Base-by-base conservation (phyloP, 2,797 vertebrate species). In the Glyptemys insculpta region DNA sequence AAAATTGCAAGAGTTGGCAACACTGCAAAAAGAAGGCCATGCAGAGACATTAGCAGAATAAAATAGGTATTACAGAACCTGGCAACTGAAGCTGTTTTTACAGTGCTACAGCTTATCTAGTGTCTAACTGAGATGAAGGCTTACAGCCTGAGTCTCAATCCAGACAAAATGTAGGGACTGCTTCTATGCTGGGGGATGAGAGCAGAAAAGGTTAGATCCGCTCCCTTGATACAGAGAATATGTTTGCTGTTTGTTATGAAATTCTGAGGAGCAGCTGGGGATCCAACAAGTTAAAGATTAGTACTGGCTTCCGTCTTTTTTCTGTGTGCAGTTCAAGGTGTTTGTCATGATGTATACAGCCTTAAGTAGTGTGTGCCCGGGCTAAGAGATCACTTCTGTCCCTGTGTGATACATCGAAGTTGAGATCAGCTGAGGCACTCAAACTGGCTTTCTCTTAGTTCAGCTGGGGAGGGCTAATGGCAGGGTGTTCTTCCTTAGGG, bases 41-140 rank as follows among this genome's bases (percentile, higher is more conserved):
- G 57, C 44, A 84, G 87, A 85, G 72, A 14, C 4, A 79, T 37
- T 49, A 90, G n/a, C 25, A 62, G 80, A 92, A 59, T 59, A 57
- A 84, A 92, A 52, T 3, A 49, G 44, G 9, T 31, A 62, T 91
- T 86, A 87, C 29, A 82, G 88, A 92, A 94, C 72, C 21, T 0
- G 79, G 52, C 1, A 53, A 57, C 56, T 57, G 68, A 93, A 93
- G 86, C 53, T 87, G 57, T 25, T 82, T 80, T 62, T 6, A 4
- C 81, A 54, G 78, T 96, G 96, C 91, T 19, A 94, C 90, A 94
- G 93, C 41, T 96, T 89, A 87, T 86, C 92, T 81, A 92, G 27
- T 89, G 88, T 93, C 89, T 95, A 97, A 94, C 50, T 95, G 86
- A 94, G 89, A n/a, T 56, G 2, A 94, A 89, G 84, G 56, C 84